Evolutionary conservation across 2,888 invertebrate genomes (phyloP), one percentile per base, ranked within the genome.

Genomic region (Lithodes maja): DNA sequence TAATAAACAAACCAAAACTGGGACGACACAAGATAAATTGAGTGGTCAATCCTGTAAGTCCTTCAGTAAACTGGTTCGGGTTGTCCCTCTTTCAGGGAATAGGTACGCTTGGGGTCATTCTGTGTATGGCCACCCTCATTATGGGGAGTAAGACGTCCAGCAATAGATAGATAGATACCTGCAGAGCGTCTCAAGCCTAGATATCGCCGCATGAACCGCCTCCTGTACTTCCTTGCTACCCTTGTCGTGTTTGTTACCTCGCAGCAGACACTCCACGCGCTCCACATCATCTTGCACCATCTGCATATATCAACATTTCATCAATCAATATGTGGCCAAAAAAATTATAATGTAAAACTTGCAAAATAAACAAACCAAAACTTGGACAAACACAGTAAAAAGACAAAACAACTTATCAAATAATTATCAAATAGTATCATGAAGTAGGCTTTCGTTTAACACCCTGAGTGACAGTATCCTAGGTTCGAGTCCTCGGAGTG

Each of bases 251-350:
- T 68, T 80, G 52, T 83, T 61, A 9, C 81, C 61, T 17, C 85
- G 55, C 80, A 90, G 71, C 17, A 69, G 54, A 9, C 68, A 54
- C 55, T 84, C 55, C 33, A 90, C 54, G 49, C n/a, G 33, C n/a
- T 86, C 68, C 17, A 89, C 7, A 50, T 89, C 85, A 53, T 89
- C 75, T 68, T 88, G 79, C 87, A 90, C 33, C 53, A 61, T 49
- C 90, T 90, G 78, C 1, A 33, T 33, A 33, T 33, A 33, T 33
- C 33, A 33, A 33, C 33, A 33, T 61, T 7, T 61, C 7, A 7
- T 61, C 68, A 12, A 15, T 61, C 12, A 7, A 3, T 15, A n/a
- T 2, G 61, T 2, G 68, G 15, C 68, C 68, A 61, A 9, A 9
- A 61, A 61, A 61, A 2, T 61, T 61, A 61, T 61, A 61, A 33